phyloP scores from a whole-genome alignment of 2,113 vertebrate species.

The Scortum barcoo region DNA sequence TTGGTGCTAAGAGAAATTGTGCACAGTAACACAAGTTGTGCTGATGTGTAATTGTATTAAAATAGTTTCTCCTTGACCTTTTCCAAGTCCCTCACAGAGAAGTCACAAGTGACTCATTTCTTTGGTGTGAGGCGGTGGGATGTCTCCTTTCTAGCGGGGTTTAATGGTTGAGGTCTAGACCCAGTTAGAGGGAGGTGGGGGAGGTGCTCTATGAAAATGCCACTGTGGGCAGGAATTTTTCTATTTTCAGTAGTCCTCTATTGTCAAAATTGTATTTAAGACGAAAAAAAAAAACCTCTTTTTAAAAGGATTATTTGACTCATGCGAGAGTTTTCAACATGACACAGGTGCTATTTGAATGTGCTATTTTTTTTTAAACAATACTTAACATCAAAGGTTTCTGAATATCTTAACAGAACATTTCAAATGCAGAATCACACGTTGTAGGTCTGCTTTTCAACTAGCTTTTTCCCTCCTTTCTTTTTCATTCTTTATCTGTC shows the following conservation, averaged over 20 bases:
- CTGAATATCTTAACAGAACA: constrained; percentile 33
- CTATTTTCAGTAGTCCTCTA: constrained; percentile 12
- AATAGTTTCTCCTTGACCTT: constrained; percentile 33
- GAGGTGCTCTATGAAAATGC: constrained; percentile 1
- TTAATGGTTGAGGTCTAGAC: background rate
- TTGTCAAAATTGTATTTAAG: background rate
- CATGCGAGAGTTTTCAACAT: constrained; percentile 34
- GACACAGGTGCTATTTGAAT: constrained; percentile 46
- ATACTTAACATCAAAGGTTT: constrained; percentile 61
- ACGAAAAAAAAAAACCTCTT: background rate
- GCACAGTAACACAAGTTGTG: background rate
- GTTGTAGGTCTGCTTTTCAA: background rate
- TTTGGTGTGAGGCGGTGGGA: background rate
- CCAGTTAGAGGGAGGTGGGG: background rate
- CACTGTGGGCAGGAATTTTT: background rate
- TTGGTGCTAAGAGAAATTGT: background rate
- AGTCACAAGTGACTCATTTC: constrained; percentile 19
- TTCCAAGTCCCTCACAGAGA: constrained; percentile 7
- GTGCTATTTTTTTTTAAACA: constrained; percentile 28
- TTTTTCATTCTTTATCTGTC: background rate
- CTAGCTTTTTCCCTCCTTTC: background rate
- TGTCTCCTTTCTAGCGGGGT: background rate
- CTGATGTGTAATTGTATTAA: constrained; percentile 25
- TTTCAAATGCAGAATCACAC: constrained; percentile 43
- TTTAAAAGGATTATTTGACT: constrained; percentile 42